Conservation (phyloP, 1,140 invertebrate genomes). For the Drosophila aff. region DNA sequence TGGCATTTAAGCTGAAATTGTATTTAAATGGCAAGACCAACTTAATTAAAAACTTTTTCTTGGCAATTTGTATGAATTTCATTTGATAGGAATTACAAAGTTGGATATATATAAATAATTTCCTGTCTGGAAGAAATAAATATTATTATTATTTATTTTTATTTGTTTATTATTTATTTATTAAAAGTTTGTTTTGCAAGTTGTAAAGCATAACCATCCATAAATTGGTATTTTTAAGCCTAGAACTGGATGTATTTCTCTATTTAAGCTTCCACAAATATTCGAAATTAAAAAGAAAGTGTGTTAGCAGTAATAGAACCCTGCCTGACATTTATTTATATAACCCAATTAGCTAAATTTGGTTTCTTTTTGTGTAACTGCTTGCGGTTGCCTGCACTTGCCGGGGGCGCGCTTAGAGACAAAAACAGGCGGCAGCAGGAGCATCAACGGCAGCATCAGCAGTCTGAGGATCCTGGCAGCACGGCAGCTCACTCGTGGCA, state of each 20-base stretch:
- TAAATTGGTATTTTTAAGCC: background rate
- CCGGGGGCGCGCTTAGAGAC: conserved; percentile 18
- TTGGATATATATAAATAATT: too few relatives aligned
- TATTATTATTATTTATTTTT: background rate
- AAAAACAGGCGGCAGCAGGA: conserved; percentile 25
- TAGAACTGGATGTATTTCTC: background rate
- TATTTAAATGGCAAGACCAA: background rate
- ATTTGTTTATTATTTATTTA: background rate
- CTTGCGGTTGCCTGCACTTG: conserved; percentile 64
- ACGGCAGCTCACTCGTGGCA: conserved; percentile 44
- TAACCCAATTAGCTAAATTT: conserved; percentile 3
- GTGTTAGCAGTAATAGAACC: background rate
- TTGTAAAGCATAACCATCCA: too few relatives aligned
- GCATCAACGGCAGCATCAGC: conserved; percentile 9
- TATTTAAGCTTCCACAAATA: background rate
- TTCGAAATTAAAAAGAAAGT: background rate
- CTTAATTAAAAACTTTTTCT: background rate
- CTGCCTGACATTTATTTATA: background rate
- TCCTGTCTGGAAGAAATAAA: too few relatives aligned
- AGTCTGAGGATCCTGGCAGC: conserved; percentile 32
- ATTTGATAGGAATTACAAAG: too few relatives aligned
- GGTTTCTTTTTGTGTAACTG: conserved; percentile 22
- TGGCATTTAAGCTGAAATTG: background rate
- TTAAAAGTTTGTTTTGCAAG: too few relatives aligned
- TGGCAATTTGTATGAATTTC: too few relatives aligned